phyloP scores from a whole-genome alignment of 2,113 vertebrate genomes.

The Mormoops blainvillei region DNA sequence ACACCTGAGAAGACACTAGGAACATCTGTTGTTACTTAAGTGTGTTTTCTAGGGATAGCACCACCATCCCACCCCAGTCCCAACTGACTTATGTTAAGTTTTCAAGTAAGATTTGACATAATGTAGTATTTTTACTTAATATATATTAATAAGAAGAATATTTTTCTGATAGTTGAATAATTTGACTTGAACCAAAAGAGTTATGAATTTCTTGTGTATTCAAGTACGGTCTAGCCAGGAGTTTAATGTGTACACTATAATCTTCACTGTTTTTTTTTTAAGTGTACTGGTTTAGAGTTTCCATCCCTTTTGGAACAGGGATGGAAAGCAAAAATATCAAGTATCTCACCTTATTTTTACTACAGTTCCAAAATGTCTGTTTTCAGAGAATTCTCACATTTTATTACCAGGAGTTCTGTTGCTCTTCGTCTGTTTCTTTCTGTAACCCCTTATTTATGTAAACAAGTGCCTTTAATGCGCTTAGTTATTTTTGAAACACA shows the following conservation, averaged over 20 bases:
- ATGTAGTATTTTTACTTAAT: neutral
- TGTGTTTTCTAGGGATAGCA: neutral
- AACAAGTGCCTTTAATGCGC: neutral
- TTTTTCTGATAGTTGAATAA: neutral
- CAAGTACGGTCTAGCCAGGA: neutral
- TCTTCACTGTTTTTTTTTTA: neutral
- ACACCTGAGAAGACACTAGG: neutral
- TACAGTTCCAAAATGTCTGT: neutral
- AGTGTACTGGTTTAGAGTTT: neutral
- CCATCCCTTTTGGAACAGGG: neutral
- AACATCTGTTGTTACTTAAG: neutral
- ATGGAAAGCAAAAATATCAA: conserved; percentile 14
- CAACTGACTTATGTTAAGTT: neutral
- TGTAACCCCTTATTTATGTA: neutral
- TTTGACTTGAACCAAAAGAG: neutral
- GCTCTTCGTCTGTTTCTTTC: neutral
- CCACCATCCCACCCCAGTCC: neutral
- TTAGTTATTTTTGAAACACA: neutral
- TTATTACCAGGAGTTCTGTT: neutral
- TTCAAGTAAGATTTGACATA: neutral
- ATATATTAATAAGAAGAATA: neutral
- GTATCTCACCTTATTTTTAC: neutral
- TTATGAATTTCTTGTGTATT: neutral
- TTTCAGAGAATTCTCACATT: conserved; percentile 7
- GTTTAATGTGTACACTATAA: neutral